A percentile compares a stretch with the other conserved stretches of the same genome.
These are phyloP conservation scores for Tinamus major DNA, from an alignment of 2,797 vertebrate genomes.

Conservation along the genomic window DNA sequence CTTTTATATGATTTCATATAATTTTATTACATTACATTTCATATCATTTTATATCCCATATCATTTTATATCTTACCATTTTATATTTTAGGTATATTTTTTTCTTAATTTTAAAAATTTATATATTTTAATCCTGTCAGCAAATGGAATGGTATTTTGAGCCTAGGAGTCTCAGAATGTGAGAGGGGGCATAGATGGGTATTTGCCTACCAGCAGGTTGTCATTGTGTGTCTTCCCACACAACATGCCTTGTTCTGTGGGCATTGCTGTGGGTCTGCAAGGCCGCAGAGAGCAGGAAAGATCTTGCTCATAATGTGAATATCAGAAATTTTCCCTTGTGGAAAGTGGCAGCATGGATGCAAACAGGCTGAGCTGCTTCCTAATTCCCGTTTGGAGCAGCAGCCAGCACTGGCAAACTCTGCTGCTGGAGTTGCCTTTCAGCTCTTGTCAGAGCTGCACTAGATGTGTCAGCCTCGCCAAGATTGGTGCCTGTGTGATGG, in stretches of 20 bases:
- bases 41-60: too few species aligned
- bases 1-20: too few species aligned
- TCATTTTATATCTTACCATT: too few species aligned
- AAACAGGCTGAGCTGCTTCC: background rate
- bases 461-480: background rate
- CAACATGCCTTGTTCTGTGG: too few species aligned
- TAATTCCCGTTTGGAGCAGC: background rate
- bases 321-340: background rate
- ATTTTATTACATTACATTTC: too few species aligned
- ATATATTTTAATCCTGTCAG: too few species aligned
- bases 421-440: background rate
- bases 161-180: too few species aligned
- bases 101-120: too few species aligned
- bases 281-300: background rate
- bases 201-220: background rate
- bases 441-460: background rate
- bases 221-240: background rate
- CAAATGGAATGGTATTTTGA: too few species aligned
- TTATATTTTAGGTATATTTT: too few species aligned
- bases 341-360: background rate
- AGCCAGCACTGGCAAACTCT: rapidly evolving
- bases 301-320: background rate
- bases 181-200: background rate
- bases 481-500: background rate
- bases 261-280: background rate